Percentiles rank a stretch among this genome's conserved stretches.
Evolutionary conservation across 2,888 invertebrate species (phyloP).

Genomic region (Zhuqinia jingwanae): DNA sequence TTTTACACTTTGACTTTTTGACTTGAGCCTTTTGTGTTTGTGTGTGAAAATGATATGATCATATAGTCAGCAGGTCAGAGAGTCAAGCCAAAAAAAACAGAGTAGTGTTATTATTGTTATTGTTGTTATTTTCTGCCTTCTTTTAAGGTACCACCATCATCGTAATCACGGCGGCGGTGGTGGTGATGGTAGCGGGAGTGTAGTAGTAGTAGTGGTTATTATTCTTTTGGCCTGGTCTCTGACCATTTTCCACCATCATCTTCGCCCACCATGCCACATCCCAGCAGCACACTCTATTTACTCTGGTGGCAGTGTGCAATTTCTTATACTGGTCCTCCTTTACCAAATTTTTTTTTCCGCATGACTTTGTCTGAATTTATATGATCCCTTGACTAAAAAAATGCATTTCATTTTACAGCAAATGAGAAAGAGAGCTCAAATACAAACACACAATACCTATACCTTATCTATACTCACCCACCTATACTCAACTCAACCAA

Average conservation of each 20-base stretch:
- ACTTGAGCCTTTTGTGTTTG: neutral
- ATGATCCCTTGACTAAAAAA: slow-evolving; percentile 1
- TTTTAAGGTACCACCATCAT: slow-evolving; percentile 14
- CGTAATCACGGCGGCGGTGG: slow-evolving; percentile 11
- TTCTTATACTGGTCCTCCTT: slow-evolving; percentile 38
- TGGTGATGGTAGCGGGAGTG: too few species aligned
- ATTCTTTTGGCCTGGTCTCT: slow-evolving; percentile 31
- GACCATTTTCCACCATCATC: slow-evolving; percentile 39
- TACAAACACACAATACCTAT: too few species aligned
- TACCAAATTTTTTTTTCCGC: slow-evolving; percentile 17
- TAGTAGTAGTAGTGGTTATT: slow-evolving; percentile 26
- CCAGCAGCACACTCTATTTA: neutral
- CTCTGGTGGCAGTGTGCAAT: slow-evolving; percentile 41
- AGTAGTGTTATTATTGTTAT: neutral
- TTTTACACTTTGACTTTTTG: slow-evolving; percentile 50
- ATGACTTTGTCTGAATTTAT: slow-evolving; percentile 22
- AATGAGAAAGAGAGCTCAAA: neutral
- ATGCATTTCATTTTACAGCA: slow-evolving; percentile 35
- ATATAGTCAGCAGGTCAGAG: neutral
- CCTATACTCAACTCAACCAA: too few species aligned
- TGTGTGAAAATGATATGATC: slow-evolving; percentile 12
- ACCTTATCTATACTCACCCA: too few species aligned
- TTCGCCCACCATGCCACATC: neutral
- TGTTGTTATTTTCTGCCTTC: neutral
- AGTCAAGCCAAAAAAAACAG: neutral